Conservation (phyloP, 2,797 vertebrate species). For the Chelonia mydas region DNA sequence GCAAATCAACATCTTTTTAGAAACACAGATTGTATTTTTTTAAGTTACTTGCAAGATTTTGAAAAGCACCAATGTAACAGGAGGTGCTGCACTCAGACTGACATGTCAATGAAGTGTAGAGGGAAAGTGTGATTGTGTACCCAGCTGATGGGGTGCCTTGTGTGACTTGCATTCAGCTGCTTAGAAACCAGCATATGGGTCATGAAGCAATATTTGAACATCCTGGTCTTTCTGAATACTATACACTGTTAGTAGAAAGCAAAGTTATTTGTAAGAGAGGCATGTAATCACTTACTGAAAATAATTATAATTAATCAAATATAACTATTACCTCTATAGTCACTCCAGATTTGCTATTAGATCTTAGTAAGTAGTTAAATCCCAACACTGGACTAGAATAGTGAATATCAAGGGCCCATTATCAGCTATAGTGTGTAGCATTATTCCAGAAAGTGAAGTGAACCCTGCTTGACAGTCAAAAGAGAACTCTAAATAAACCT, state of each 20-base stretch:
- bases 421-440: background rate
- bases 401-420: background rate
- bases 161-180: background rate
- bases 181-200: background rate
- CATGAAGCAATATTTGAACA: background rate
- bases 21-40: conserved; percentile 4
- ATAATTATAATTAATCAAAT: background rate
- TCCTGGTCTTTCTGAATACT: rapidly evolving
- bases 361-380: background rate
- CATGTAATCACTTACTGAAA: background rate
- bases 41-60: background rate
- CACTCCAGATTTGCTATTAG: background rate
- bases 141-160: rapidly evolving
- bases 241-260: background rate
- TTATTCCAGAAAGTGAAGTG: background rate
- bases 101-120: background rate
- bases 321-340: background rate
- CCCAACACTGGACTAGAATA: rapidly evolving
- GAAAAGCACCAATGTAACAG: background rate
- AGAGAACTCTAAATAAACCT: rapidly evolving
- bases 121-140: background rate
- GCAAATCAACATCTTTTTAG: conserved; percentile 31
- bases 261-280: background rate
- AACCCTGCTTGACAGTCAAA: background rate
- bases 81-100: conserved; percentile 46